These are phyloP conservation scores for Clavelina lepadiformis DNA, from an alignment of 23 tunicate genomes.

Conservation along the genomic window DNA sequence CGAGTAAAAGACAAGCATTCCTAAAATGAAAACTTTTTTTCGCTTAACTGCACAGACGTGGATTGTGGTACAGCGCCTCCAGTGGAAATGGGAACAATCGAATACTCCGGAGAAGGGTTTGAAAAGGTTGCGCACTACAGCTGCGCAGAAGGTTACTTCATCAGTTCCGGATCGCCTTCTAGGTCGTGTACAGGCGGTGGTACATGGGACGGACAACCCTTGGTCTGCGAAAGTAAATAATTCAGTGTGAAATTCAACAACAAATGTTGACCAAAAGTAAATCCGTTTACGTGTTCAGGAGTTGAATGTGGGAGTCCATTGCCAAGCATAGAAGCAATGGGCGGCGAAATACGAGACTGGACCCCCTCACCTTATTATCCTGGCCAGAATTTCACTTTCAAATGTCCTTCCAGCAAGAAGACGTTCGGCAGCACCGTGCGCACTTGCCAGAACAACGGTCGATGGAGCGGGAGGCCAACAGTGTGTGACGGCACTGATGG, in stretches of 20 bases:
- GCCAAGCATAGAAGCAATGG: conserved; percentile 19
- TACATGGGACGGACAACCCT: conserved; percentile 30
- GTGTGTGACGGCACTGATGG: conserved; percentile 32
- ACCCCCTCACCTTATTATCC: conserved; percentile 32
- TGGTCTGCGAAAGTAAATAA: conserved; percentile 27
- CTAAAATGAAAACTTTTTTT: no score
- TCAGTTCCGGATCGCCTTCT: conserved; percentile 14
- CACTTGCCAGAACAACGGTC: conserved; percentile 35
- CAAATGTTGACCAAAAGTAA: no score
- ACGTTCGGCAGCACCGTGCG: conserved; percentile 27
- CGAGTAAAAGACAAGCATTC: no score
- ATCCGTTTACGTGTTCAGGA: no score
- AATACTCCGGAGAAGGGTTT: conserved; percentile 39
- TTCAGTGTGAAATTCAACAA: neutral
- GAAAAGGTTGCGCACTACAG: conserved; percentile 41
- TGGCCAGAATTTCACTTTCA: conserved; percentile 15
- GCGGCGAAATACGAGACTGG: conserved; percentile 17
- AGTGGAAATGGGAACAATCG: conserved; percentile 17
- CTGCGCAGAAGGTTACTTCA: conserved; percentile 47
- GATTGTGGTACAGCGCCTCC: conserved; percentile 47
- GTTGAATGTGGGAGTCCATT: conserved; percentile 44
- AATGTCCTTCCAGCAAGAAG: conserved; percentile 15
- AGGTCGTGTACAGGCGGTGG: conserved; percentile 56
- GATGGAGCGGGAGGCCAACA: conserved; percentile 48
- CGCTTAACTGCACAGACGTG: conserved; percentile 3